A percentile compares a stretch with the other conserved stretches of the same genome.
Evolutionary conservation across 2,888 invertebrate species (phyloP).

Genomic region (Thelaira solivaga): DNA sequence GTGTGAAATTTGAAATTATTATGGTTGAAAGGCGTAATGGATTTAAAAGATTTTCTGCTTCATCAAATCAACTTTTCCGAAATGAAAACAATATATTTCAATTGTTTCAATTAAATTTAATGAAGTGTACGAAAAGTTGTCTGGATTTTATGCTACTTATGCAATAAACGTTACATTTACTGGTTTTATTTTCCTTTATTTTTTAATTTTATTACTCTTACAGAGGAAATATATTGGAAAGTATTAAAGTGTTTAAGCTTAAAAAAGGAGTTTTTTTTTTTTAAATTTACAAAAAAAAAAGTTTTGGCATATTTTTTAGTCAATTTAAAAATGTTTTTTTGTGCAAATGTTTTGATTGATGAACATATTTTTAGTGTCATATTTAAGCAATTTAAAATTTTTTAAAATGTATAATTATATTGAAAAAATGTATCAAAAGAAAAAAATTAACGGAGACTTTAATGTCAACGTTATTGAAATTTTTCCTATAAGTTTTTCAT

Average conservation of each 20-base stretch:
- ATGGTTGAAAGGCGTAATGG: slow-evolving; percentile 41
- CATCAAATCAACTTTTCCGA: slow-evolving; percentile 7
- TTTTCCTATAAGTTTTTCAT: too few species aligned
- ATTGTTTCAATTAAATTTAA: slow-evolving; percentile 40
- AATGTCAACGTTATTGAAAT: too few species aligned
- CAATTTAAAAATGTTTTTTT: too few species aligned
- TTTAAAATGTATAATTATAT: too few species aligned
- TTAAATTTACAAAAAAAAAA: too few species aligned
- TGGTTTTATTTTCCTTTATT: too few species aligned
- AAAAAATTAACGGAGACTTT: too few species aligned
- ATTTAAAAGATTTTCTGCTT: slow-evolving; percentile 53
- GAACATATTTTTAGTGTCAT: too few species aligned
- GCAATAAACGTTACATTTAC: background rate
- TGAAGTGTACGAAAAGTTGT: slow-evolving; percentile 37
- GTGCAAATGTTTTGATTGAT: too few species aligned
- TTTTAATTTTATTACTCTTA: background rate
- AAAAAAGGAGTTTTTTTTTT: background rate
- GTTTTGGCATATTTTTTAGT: too few species aligned
- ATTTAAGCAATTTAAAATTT: too few species aligned
- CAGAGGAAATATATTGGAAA: background rate
- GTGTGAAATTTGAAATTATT: slow-evolving; percentile 34
- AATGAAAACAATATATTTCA: slow-evolving; percentile 19
- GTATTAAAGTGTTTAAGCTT: background rate
- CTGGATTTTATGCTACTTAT: background rate
- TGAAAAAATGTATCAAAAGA: too few species aligned